phyloP scores from a whole-genome alignment of 2,113 vertebrate species.

The Rallus limicola region DNA sequence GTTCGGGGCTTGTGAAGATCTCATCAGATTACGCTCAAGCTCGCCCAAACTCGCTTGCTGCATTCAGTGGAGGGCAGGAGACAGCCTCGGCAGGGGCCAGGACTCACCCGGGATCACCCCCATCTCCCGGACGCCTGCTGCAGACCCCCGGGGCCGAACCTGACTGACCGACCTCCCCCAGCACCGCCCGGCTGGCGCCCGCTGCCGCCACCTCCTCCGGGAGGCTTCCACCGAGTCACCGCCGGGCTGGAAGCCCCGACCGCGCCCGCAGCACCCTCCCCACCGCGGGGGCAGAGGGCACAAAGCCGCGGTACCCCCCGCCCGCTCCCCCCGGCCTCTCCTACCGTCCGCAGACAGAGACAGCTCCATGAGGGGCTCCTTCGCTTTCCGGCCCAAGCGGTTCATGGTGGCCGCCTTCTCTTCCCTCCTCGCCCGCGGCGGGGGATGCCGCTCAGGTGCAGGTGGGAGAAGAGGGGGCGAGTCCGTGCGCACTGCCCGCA shows the following conservation, averaged over 20 bases:
- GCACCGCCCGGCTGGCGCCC: rapidly evolving
- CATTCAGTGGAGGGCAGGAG: rapidly evolving
- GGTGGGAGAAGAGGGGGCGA: not conserved
- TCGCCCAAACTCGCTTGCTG: rapidly evolving
- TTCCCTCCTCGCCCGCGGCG: not conserved
- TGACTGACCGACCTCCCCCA: too few species aligned
- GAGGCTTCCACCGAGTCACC: not conserved
- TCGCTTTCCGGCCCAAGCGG: constrained; percentile 62
- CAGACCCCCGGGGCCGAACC: too few species aligned
- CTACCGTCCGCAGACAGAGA: constrained; percentile 63
- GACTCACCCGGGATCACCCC: rapidly evolving
- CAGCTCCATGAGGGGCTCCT: constrained; percentile 76
- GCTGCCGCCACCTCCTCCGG: not conserved
- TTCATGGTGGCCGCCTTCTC: constrained; percentile 21
- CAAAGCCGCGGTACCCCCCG: not conserved
- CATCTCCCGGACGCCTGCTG: not conserved
- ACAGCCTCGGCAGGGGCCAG: rapidly evolving
- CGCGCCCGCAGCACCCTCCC: not conserved
- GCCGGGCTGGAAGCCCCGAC: not conserved
- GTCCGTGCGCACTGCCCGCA: constrained; percentile 43
- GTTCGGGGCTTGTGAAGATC: too few species aligned
- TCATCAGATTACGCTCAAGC: rapidly evolving
- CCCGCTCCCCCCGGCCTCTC: not conserved
- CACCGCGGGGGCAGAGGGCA: rapidly evolving
- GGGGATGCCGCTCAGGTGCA: not conserved